Evolutionary conservation across 2,888 invertebrate genomes (phyloP), one percentile per base, ranked within the genome.

Genomic region (Ramazzottius varieornatus): DNA sequence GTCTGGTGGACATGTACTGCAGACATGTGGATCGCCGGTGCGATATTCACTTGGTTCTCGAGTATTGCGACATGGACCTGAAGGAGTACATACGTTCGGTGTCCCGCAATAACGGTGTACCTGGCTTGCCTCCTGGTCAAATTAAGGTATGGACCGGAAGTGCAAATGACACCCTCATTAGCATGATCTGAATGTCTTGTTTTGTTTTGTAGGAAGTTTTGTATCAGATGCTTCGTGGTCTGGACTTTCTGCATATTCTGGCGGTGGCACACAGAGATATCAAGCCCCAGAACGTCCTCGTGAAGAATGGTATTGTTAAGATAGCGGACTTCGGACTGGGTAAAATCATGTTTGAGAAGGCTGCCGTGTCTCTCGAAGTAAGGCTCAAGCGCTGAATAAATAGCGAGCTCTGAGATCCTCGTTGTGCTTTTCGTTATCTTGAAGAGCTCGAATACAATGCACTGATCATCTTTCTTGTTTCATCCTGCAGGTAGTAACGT

Each of bases 11-110:
- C 29, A 54, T 54, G 54, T 29, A 54, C 54, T 54, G 54, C 29
- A 13, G n/a, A 24, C n/a, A 8, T 4, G 29, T 16, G 16, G n/a
- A 29, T 24, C 8, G 24, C 16, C n/a, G 29, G 16, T 54, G 54
- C 29, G n/a, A 54, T 24, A 54, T 54, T 29, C 54, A 54, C 54
- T 29, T 54, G 54, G 29, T 54, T 29, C 54, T 54, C 16, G 54
- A 54, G 54, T 54, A 16, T 54, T 54, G 54, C 29, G 54, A 54
- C 29, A 54, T 54, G 54, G 54, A 54, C 24, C 54, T 54, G 54
- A 54, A 54, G 54, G 4, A 54, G 54, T 54, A 24, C 29, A 54
- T 54, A 8, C 20, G 54, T 8, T 13, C 54, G 24, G n/a, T 16
- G 4, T 4, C 54, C n/a, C 20, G 29, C 20, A 8, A 29, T 8